Percentiles rank a stretch among this genome's conserved stretches.
Conservation (phyloP, 2,113 vertebrate species). For the Saiga tatarica region DNA sequence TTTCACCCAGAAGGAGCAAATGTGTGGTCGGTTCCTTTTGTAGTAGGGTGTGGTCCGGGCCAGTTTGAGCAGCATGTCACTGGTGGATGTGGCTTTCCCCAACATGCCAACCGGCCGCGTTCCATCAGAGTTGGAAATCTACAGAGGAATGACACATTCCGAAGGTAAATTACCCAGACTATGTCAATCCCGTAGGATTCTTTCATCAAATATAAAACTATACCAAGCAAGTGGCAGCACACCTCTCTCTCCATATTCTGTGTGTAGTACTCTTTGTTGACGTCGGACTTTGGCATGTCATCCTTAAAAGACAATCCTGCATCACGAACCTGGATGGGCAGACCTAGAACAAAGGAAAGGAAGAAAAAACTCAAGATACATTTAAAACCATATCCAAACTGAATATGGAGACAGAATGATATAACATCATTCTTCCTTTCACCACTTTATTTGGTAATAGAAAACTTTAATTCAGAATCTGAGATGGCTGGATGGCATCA, state of each 20-base stretch:
- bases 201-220: background rate
- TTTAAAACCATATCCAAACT: background rate
- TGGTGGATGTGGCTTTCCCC: slow-evolving; percentile 94
- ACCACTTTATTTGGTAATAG: background rate
- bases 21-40: slow-evolving; percentile 98
- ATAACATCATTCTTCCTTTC: background rate
- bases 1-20: slow-evolving; percentile 99
- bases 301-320: slow-evolving; percentile 95
- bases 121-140: slow-evolving; percentile 97
- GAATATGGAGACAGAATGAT: background rate
- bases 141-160: background rate
- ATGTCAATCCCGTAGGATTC: background rate
- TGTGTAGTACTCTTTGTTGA: slow-evolving; percentile 99
- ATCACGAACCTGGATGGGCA: slow-evolving; percentile 98
- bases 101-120: slow-evolving; percentile 92
- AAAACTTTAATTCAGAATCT: background rate
- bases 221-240: background rate
- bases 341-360: slow-evolving; percentile 81
- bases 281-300: slow-evolving; percentile 96
- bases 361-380: background rate
- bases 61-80: slow-evolving; percentile 97
- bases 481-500: no score
- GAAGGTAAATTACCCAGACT: background rate
- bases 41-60: slow-evolving; percentile 98
- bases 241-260: slow-evolving; percentile 99